phyloP scores from a whole-genome alignment of 1,140 invertebrate species.

The Zophobas atratus region DNA sequence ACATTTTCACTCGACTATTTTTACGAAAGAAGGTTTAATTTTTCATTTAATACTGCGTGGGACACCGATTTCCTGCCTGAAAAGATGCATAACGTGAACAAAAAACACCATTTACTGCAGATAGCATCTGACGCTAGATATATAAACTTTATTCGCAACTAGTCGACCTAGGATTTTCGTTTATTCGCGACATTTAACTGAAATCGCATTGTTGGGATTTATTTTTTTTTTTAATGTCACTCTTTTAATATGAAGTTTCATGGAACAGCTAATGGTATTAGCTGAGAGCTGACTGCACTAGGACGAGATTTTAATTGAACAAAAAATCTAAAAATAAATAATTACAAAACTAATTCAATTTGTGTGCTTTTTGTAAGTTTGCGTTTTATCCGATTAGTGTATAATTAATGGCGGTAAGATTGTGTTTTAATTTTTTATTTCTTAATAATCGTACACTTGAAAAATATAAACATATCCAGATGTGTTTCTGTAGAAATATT shows the following conservation, averaged over 20 bases:
- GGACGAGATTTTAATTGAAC: too few species aligned
- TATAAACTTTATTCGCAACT: constrained; percentile 1
- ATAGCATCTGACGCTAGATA: not conserved
- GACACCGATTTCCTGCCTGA: not conserved
- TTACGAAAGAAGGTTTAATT: not conserved
- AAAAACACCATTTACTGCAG: constrained; percentile 7
- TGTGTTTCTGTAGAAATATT: too few species aligned
- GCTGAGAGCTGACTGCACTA: too few species aligned
- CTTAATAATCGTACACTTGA: too few species aligned
- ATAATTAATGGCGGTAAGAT: too few species aligned
- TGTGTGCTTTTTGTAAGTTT: too few species aligned
- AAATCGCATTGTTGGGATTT: not conserved
- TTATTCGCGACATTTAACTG: constrained; percentile 19
- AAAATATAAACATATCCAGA: too few species aligned
- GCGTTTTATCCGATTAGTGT: too few species aligned
- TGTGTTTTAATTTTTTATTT: too few species aligned
- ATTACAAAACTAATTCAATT: too few species aligned
- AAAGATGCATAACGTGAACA: constrained; percentile 12
- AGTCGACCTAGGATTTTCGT: not conserved
- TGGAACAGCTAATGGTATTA: not conserved
- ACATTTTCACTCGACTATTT: not conserved
- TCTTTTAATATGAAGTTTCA: constrained; percentile 5
- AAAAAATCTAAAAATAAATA: too few species aligned
- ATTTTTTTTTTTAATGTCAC: not conserved
- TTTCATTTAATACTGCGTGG: constrained; percentile 18